phyloP scores from a whole-genome alignment of 2,113 vertebrate species.

The Tupaia chinensis region DNA sequence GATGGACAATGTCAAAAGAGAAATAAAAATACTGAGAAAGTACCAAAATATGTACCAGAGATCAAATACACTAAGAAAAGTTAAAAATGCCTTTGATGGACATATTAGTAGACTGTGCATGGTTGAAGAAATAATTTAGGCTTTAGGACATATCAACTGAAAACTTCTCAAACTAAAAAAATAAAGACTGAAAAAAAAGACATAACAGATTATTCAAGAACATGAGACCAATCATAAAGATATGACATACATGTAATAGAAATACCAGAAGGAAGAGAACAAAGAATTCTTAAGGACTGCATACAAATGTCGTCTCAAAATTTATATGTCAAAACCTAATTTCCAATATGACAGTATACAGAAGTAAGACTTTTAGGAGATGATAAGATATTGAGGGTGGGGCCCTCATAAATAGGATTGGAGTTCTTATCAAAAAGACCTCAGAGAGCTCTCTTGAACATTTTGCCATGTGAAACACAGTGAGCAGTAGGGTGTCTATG shows the following conservation, averaged over 20 bases:
- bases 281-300: neutral
- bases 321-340: neutral
- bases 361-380: neutral
- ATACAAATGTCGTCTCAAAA: neutral
- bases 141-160: neutral
- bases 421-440: neutral
- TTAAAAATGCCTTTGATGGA: neutral
- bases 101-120: neutral
- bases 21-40: neutral
- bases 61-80: neutral
- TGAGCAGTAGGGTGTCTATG: neutral
- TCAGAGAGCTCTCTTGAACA: neutral
- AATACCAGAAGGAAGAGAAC: neutral
- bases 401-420: neutral
- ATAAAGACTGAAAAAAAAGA: neutral
- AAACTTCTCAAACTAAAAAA: neutral
- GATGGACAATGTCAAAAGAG: neutral
- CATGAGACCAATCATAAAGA: neutral
- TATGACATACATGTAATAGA: neutral
- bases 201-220: neutral
- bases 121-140: neutral
- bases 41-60: neutral
- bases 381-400: neutral
- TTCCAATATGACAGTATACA: neutral
- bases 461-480: neutral